These are phyloP conservation scores for Eriocheir sinensis DNA, from an alignment of 1,140 invertebrate species.

Conservation along the genomic window DNA sequence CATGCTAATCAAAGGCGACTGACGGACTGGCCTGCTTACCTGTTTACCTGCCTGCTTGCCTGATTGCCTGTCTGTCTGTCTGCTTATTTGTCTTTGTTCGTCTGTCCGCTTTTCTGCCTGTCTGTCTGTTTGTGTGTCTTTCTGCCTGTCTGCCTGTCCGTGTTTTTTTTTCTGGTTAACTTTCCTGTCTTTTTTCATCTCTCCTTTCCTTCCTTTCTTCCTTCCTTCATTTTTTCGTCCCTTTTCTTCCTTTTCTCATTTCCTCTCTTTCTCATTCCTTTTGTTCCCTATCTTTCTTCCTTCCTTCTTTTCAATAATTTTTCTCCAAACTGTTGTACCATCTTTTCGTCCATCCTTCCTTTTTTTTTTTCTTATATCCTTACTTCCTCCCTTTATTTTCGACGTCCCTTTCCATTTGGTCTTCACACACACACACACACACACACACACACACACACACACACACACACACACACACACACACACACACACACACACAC, in stretches of 20 bases:
- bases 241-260: not conserved
- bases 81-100: not conserved
- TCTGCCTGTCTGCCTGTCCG: not conserved
- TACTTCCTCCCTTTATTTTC: not conserved
- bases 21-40: not conserved
- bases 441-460: too few relatives aligned
- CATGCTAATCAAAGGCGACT: constrained; percentile 2
- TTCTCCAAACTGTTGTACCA: too few relatives aligned
- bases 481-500: too few relatives aligned
- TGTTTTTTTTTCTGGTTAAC: not conserved
- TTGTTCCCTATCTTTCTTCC: not conserved
- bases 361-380: not conserved
- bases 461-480: too few relatives aligned
- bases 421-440: too few relatives aligned
- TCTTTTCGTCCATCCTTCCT: too few relatives aligned
- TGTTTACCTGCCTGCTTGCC: not conserved
- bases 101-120: not conserved
- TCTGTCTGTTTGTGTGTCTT: not conserved
- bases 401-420: too few relatives aligned
- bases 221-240: not conserved
- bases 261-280: not conserved
- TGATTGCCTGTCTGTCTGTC: not conserved
- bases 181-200: not conserved
- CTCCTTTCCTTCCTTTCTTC: not conserved
- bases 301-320: too few relatives aligned